Evolutionary conservation across 2,888 invertebrate genomes (phyloP).

Genomic region (Steinernema hermaphroditum): DNA sequence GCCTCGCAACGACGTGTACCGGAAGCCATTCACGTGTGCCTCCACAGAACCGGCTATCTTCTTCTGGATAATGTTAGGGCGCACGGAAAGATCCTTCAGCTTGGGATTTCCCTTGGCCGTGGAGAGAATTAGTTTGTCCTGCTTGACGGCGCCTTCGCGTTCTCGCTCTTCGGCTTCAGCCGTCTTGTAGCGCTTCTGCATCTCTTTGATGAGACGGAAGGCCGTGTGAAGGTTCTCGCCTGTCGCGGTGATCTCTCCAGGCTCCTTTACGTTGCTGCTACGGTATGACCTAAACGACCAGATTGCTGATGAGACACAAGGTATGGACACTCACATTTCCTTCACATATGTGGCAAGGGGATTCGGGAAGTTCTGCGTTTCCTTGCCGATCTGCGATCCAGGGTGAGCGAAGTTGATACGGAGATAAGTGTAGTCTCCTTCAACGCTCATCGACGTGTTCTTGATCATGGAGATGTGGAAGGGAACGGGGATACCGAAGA

Average conservation of each 20-base stretch:
- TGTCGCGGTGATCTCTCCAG: conserved; percentile 89
- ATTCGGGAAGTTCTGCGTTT: conserved; percentile 85
- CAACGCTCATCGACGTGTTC: conserved; percentile 95
- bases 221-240: conserved; percentile 94
- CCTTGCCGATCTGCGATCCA: conserved; percentile 87
- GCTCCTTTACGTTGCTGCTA: conserved; percentile 94
- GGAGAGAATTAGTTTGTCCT: conserved; percentile 89
- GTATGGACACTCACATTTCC: conserved; percentile 80
- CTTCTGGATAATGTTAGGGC: conserved; percentile 93
- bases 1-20: conserved; percentile 97
- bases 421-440: conserved; percentile 97
- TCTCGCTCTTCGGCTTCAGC: conserved; percentile 97
- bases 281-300: conserved; percentile 77
- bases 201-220: conserved; percentile 95
- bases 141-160: conserved; percentile 95
- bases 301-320: too few relatives aligned
- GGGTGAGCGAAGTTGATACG: conserved; percentile 97
- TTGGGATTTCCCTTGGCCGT: conserved; percentile 88
- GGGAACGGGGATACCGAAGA: conserved; percentile 92
- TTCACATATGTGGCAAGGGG: conserved; percentile 96
- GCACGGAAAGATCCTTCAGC: conserved; percentile 77
- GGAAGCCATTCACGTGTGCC: conserved; percentile 85
- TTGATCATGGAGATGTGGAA: conserved; percentile 99
- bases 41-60: conserved; percentile 76
- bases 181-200: conserved; percentile 96